Evolutionary conservation across 2,888 invertebrate species (phyloP), one percentile per base, ranked within the genome.

Genomic region (Agrochola lota): DNA sequence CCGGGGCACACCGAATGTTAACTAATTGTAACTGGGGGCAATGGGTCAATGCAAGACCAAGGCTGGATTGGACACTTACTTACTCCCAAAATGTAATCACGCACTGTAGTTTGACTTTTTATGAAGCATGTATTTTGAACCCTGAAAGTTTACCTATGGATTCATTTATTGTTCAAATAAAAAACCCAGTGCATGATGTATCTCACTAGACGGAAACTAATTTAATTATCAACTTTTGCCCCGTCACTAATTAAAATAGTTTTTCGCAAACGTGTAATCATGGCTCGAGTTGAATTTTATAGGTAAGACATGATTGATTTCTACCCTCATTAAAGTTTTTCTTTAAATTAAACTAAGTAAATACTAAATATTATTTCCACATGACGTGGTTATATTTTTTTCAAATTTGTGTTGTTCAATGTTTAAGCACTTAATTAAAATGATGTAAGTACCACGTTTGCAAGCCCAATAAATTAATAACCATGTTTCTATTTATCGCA

Each of bases 1-100:
- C 77, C 60, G 80, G 85, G 80, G 72, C 79, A 81, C 72, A 76
- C 77, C 74, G 71, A 84, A 81, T 78, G 71, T 77, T 78, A 80
- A 87, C 77, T 83, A 81, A 84, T 84, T 86, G 79, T 78, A 80
- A 85, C 76, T 83, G 72, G 75, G 81, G 83, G 71, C 82, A 88
- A 86, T 86, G 73, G 87, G 89, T 87, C 88, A 89, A 70, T 80
- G 78, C 66, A 79, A 83, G 64, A 74, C 73, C 78, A 83, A 83
- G 74, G 76, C 77, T 77, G 69, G 12, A 26, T 70, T 20, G 20
- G 7, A 11, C 35, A 59, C 35, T n/a, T 62, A 49, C 59, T 64
- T 59, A 49, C 62, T 68, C 30, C 68, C 57, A 69, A 57, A 57
- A 55, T 52, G 52, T 57, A 69, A 57, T 59, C 35, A 35, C n/a